Conservation (phyloP, 2,888 invertebrate genomes). For the Tetragnatha montana region DNA sequence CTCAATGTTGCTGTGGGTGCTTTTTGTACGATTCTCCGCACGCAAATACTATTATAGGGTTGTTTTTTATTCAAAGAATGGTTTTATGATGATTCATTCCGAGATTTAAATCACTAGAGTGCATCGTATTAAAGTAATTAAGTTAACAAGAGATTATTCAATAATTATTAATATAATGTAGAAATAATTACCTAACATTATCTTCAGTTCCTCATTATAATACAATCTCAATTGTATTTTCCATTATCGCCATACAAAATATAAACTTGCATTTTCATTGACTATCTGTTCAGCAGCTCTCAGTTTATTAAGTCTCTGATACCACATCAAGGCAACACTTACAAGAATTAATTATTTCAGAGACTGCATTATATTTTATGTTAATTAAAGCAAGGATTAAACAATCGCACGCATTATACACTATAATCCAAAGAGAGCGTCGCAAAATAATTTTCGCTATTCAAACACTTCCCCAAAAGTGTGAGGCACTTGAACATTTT, state of each 20-base stretch:
- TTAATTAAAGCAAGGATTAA: neutral
- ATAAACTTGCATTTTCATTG: neutral
- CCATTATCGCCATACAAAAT: neutral
- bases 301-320: neutral
- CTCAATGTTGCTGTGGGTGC: too few species aligned
- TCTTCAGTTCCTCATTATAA: neutral
- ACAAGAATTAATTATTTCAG: neutral
- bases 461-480: slow-evolving; percentile 13
- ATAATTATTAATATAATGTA: too few species aligned
- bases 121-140: too few species aligned
- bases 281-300: neutral
- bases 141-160: too few species aligned
- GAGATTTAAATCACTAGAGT: too few species aligned
- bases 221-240: neutral
- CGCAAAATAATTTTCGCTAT: neutral
- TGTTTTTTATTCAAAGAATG: too few species aligned
- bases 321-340: neutral
- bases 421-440: neutral
- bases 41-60: too few species aligned
- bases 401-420: neutral
- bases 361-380: neutral
- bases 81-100: too few species aligned
- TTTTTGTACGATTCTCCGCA: too few species aligned
- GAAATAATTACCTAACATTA: neutral
- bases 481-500: neutral